A percentile compares a stretch with the other conserved stretches of the same genome.
Conservation (phyloP, 64 coral and sea anemone species). For the Pocillopora damicornis region DNA sequence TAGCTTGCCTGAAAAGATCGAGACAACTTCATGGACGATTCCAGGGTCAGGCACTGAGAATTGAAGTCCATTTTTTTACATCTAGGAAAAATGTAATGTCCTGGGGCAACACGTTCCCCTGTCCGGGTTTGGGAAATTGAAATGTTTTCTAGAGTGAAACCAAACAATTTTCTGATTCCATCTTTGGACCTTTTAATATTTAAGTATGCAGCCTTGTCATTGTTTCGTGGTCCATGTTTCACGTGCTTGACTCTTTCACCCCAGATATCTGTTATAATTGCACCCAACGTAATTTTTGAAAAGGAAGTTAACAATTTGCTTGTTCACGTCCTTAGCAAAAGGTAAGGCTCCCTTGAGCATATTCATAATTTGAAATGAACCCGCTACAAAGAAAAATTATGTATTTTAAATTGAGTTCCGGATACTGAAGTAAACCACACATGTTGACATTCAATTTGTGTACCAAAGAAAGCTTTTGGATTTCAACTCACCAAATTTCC, state of each 20-base stretch:
- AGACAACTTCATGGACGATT: background rate
- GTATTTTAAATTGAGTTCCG: no score
- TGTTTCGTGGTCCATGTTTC: background rate
- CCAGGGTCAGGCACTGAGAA: background rate
- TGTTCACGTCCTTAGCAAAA: background rate
- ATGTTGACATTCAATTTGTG: no score
- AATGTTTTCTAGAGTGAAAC: background rate
- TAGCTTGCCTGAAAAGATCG: background rate
- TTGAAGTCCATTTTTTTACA: background rate
- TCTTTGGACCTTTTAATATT: background rate
- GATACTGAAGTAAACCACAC: no score
- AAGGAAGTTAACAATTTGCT: background rate
- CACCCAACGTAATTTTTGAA: background rate
- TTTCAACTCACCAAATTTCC: no score
- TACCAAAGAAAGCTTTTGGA: no score
- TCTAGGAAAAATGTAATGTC: background rate
- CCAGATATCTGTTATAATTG: background rate
- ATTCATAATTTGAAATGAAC: background rate
- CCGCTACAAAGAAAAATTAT: background rate
- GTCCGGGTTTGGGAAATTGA: background rate
- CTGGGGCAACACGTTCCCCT: background rate
- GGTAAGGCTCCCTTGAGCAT: background rate
- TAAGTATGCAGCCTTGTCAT: background rate
- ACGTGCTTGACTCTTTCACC: conserved; percentile 1
- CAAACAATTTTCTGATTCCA: background rate